Base-by-base conservation (phyloP, 1,140 invertebrate species). In the Drosophila sproati region DNA sequence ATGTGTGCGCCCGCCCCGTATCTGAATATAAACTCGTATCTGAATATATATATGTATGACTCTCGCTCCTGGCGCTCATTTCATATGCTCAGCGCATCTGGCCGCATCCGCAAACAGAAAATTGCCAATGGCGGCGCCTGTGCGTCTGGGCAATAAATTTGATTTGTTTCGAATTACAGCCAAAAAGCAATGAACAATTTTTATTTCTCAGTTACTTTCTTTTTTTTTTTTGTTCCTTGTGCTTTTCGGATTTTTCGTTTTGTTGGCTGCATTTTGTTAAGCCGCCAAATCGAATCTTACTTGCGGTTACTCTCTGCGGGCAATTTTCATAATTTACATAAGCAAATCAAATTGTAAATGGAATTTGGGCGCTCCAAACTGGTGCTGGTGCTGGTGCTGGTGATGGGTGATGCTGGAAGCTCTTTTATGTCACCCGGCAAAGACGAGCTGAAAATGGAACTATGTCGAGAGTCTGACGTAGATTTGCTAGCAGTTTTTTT, bases 151-250 rank as follows among this genome's bases (percentile, higher is more conserved):
- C 73, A 89, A 88, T 85, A 88, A 88, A 88, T 89, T 88, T 85
- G 85, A 88, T 88, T 88, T 88, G 85, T 88, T 88, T 88, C 85
- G 85, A 88, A 89, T 87, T 87, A 87, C 83, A 88, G 83, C 61
- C 64, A 83, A 79, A 86, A 77, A 68, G 78, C 80, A 79, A 79
- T 79, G 78, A 77, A 83, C 68, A 83, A 82, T 83, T 76, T 78
- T 78, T 60, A 48, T 60, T 60, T 43, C 39, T 43, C 31, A 32
- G 41, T 2, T 43, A 54, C 68, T 82, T 43, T 66, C n/a, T 62
- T 29, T 55, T 12, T 62, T 41, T 60, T 48, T 35, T 54, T 28
- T 34, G 54, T 82, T 39, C 41, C 41, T 34, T n/a, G 7, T 52
- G 20, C 20, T 20, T 8, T 45, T 50, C 4, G 12, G 28, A 3